Conservation (phyloP, 2,113 vertebrate species). For the Balaeniceps rex region DNA sequence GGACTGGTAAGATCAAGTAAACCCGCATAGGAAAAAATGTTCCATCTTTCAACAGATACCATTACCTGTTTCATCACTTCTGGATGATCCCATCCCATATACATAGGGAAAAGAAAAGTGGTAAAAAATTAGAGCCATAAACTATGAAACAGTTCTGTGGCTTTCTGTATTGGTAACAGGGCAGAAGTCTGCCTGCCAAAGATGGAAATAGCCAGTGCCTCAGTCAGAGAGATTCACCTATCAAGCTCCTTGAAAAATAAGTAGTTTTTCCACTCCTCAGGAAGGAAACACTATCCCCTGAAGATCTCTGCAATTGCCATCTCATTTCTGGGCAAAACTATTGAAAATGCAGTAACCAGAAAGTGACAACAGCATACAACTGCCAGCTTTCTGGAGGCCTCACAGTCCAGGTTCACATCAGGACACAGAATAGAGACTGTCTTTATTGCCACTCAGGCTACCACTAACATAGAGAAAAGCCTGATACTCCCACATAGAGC, state of each 20-base stretch:
- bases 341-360: background rate
- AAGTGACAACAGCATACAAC: background rate
- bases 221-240: background rate
- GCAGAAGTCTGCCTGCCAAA: background rate
- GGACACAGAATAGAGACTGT: background rate
- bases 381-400: background rate
- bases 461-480: background rate
- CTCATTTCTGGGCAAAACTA: constrained; percentile 30
- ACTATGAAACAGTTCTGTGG: background rate
- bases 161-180: background rate
- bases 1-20: background rate
- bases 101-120: background rate
- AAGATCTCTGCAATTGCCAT: constrained; percentile 37
- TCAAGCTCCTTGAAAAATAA: constrained; percentile 9
- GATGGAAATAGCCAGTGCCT: background rate
- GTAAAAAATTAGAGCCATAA: background rate
- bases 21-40: background rate
- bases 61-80: background rate
- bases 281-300: constrained; percentile 18
- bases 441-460: background rate
- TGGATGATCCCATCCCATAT: background rate
- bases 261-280: constrained; percentile 20
- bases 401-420: background rate
- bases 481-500: background rate
- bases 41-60: background rate